Percentiles rank a stretch among this genome's conserved stretches.
Evolutionary conservation across 2,888 invertebrate species (phyloP).

Genomic region (Diachrysia chrysitis): DNA sequence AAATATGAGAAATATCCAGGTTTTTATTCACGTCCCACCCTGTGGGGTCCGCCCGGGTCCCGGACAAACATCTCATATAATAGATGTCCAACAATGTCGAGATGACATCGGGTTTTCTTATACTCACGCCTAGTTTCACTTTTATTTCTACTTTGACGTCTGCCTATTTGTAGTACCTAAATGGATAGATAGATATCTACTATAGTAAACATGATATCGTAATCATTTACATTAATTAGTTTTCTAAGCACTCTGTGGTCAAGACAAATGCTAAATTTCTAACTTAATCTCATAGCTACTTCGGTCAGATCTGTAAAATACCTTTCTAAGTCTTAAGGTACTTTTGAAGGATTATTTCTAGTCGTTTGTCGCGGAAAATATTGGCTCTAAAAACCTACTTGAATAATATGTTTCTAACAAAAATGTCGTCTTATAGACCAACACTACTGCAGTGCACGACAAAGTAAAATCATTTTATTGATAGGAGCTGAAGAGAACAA

Average conservation of each 20-base stretch:
- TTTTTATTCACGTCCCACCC: constrained; percentile 84
- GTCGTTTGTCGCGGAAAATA: background rate
- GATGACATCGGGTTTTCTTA: constrained; percentile 76
- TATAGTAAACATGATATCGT: background rate
- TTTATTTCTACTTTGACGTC: constrained; percentile 60
- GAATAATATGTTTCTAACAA: no score
- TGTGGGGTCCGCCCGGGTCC: constrained; percentile 64
- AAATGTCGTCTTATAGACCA: background rate
- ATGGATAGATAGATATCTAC: background rate
- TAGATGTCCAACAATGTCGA: constrained; percentile 82
- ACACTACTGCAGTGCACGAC: background rate
- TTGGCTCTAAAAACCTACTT: background rate
- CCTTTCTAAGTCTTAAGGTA: background rate
- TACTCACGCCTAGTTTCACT: constrained; percentile 58
- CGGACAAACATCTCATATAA: constrained; percentile 81
- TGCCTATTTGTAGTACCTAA: constrained; percentile 53
- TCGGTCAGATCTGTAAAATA: background rate
- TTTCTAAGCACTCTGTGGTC: background rate
- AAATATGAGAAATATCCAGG: constrained; percentile 88
- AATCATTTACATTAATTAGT: background rate
- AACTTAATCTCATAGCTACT: background rate
- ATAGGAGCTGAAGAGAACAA: constrained; percentile 44
- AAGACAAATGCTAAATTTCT: background rate
- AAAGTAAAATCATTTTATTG: constrained; percentile 25
- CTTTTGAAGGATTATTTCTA: no score